A percentile compares a stretch with the other conserved stretches of the same genome.
These are phyloP conservation scores for Zaprionus tsacasi DNA, from an alignment of 1,140 invertebrate species.

Conservation along the genomic window DNA sequence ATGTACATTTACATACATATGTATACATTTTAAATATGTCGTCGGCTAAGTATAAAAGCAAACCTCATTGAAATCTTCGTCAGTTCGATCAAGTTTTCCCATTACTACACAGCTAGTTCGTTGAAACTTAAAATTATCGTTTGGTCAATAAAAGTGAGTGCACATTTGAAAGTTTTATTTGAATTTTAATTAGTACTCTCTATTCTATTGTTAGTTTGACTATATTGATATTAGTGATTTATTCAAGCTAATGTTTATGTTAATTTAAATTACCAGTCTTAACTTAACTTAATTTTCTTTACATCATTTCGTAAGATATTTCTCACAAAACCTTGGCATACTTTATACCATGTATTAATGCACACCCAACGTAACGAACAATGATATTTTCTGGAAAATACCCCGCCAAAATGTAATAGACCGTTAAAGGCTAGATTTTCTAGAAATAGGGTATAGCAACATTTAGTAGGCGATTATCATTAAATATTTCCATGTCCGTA, in stretches of 20 bases:
- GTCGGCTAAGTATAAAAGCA: constrained; percentile 68
- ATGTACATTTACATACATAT: constrained; percentile 21
- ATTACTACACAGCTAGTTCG: constrained; percentile 60
- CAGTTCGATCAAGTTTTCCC: constrained; percentile 72
- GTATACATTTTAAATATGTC: constrained; percentile 14
- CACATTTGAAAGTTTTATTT: constrained; percentile 40
- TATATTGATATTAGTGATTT: constrained; percentile 8
- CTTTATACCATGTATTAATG: background rate
- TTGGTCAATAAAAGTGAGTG: constrained; percentile 51
- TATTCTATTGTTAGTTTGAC: constrained; percentile 17
- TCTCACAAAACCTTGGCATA: background rate
- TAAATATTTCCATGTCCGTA: no score
- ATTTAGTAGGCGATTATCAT: no score
- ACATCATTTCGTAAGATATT: background rate
- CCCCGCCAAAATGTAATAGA: no score
- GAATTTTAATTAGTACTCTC: constrained; percentile 36
- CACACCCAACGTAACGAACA: background rate
- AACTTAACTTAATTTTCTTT: background rate
- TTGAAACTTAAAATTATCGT: constrained; percentile 17
- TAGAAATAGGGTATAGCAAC: no score
- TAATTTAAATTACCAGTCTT: background rate
- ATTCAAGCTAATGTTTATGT: background rate
- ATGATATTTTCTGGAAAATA: no score
- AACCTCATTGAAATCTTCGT: constrained; percentile 65
- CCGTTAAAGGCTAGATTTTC: no score